phyloP scores from a whole-genome alignment of 2,888 invertebrate species.

The Pheosia gnoma region DNA sequence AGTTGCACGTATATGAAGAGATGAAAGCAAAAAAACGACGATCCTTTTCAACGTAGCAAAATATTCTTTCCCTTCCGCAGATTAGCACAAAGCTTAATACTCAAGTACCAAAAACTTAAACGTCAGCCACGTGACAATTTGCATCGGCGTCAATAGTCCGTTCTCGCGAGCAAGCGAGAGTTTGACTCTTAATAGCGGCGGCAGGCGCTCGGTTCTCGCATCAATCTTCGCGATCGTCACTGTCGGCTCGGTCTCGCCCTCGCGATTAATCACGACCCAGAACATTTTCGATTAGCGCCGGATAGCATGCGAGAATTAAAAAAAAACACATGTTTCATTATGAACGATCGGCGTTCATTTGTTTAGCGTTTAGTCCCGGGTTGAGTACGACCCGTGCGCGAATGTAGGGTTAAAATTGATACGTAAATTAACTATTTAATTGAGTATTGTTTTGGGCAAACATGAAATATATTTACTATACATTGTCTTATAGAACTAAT shows the following conservation, averaged over 20 bases:
- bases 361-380: conserved; percentile 40
- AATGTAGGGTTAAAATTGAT: conserved; percentile 18
- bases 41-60: neutral
- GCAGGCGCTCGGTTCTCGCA: conserved; percentile 54
- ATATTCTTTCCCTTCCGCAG: neutral
- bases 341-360: conserved; percentile 53
- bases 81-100: neutral
- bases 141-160: conserved; percentile 49
- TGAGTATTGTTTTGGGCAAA: neutral
- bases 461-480: no score
- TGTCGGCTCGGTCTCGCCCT: conserved; percentile 67
- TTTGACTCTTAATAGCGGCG: conserved; percentile 60
- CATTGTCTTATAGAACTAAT: no score
- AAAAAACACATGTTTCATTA: conserved; percentile 66
- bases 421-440: neutral
- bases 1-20: no score
- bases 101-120: conserved; percentile 6
- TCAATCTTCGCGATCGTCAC: conserved; percentile 77
- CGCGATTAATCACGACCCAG: conserved; percentile 75
- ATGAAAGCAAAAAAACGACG: no score
- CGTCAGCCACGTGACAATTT: conserved; percentile 29
- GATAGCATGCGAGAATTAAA: conserved; percentile 52
- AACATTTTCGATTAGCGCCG: conserved; percentile 80
- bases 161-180: conserved; percentile 38
- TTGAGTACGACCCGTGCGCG: conserved; percentile 27